Base-by-base conservation (phyloP, 2,888 invertebrate species). In the Eristalinus aeneus region DNA sequence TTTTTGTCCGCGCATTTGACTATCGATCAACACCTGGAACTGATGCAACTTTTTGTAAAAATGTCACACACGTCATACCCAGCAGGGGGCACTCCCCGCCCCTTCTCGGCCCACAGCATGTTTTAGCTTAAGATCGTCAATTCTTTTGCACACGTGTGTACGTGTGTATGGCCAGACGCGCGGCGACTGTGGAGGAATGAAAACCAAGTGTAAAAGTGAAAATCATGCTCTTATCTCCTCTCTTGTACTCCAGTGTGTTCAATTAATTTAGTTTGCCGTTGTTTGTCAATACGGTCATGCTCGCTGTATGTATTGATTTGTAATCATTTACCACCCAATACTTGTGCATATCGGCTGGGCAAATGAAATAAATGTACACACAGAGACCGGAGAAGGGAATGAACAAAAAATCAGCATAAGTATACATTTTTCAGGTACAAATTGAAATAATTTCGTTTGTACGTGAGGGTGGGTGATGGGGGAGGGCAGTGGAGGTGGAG, bases 401-500 rank as follows among this genome's bases (percentile, higher is more conserved):
- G 16, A 46, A 16, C 46, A 20, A 64, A 53, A 67, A 63, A 74
- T 71, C 56, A 78, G 32, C 77, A 80, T 68, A 74, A 73, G 74
- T 69, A 69, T 39, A 68, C 68, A 80, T 63, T 65, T 86, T 82
- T 72, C 74, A 86, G 86, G 73, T 86, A 82, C 64, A 86, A 86
- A 82, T 82, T 86, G 69, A 78, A 82, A 82, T 86, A 60, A 68
- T 85, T 77, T 74, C 63, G 46, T 85, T 85, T 81, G 46, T 56
- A 10, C 32, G 39, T 69, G 56, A 68, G 56, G 11, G 53, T 3
- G 0, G 11, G 60, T 22, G 53, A 39, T n/a, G 39, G 36, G 2
- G 0, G 10, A 39, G 39, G 39, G 4, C 0, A 1, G 16, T 16
- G 46, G 32, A 61, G 9, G 31, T 3, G 27, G 27, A 27, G 27